These are phyloP conservation scores for Phaedon cochleariae DNA, from an alignment of 2,888 invertebrate genomes.

Conservation along the genomic window DNA sequence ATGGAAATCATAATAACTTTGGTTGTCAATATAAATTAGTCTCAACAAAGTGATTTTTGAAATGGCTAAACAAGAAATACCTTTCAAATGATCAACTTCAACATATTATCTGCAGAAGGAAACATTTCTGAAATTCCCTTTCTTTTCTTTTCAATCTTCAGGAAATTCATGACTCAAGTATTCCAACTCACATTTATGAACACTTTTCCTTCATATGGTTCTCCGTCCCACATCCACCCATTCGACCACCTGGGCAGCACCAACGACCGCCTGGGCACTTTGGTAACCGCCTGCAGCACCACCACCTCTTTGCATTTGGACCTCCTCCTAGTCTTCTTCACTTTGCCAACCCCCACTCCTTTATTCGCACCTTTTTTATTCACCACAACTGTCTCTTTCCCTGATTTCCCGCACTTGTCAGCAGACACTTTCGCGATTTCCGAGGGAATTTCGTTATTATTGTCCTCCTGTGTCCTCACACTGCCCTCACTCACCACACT, in stretches of 20 bases:
- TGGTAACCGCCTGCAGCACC: constrained; percentile 43
- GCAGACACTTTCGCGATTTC: constrained; percentile 59
- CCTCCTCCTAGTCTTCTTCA: constrained; percentile 50
- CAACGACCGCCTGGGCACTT: constrained; percentile 53
- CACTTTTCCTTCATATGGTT: constrained; percentile 82
- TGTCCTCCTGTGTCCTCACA: constrained; percentile 40
- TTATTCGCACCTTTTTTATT: constrained; percentile 43
- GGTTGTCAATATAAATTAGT: no score
- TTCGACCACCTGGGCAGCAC: constrained; percentile 81
- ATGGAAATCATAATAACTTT: no score
- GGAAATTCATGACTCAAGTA: no score
- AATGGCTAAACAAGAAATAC: no score
- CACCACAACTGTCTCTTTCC: constrained; percentile 54
- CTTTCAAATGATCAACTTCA: no score
- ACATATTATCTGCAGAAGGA: no score
- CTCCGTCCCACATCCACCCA: constrained; percentile 92
- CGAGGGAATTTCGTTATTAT: not conserved
- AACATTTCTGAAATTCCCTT: no score
- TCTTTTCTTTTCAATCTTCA: no score
- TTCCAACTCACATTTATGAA: constrained; percentile 81
- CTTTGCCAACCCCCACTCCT: constrained; percentile 43
- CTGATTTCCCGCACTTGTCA: constrained; percentile 62
- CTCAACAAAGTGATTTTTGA: no score
- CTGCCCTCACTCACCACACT: constrained; percentile 58
- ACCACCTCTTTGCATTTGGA: constrained; percentile 50